Evolutionary conservation across 2,113 vertebrate species (phyloP).

Genomic region (Euleptes europaea): DNA sequence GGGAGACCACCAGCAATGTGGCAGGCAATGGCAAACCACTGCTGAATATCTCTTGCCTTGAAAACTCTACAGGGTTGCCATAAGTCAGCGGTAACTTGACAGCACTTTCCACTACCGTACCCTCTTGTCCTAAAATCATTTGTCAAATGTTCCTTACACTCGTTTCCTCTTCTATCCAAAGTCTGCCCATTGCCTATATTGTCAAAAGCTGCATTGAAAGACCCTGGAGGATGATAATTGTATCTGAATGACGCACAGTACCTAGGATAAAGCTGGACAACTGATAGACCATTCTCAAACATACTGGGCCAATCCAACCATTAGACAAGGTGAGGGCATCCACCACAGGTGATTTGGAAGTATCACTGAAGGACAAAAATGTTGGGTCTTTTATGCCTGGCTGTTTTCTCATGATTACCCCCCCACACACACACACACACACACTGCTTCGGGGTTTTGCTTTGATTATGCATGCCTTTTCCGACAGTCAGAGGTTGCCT

Average conservation of each 20-base stretch:
- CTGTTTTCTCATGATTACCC: too few relatives aligned
- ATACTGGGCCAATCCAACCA: neutral
- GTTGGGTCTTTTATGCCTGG: too few relatives aligned
- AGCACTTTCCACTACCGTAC: too few relatives aligned
- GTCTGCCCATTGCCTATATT: neutral
- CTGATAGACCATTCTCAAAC: neutral
- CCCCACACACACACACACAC: too few relatives aligned
- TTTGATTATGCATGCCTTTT: too few relatives aligned
- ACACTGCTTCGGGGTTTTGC: too few relatives aligned
- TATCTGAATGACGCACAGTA: neutral
- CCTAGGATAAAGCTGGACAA: neutral
- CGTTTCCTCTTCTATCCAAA: neutral
- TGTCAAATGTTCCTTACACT: neutral
- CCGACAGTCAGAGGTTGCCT: too few relatives aligned
- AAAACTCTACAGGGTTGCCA: too few relatives aligned
- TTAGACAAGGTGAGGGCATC: neutral
- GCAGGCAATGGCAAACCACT: too few relatives aligned
- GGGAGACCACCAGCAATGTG: too few relatives aligned
- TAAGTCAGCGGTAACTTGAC: too few relatives aligned
- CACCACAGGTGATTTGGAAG: neutral
- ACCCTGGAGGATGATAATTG: neutral
- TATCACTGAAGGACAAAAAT: neutral
- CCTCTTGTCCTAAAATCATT: neutral
- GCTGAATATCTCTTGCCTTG: too few relatives aligned
- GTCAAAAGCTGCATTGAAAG: neutral